Evolutionary conservation across 2,797 vertebrate species (phyloP).

Genomic region (Myotis planiceps): DNA sequence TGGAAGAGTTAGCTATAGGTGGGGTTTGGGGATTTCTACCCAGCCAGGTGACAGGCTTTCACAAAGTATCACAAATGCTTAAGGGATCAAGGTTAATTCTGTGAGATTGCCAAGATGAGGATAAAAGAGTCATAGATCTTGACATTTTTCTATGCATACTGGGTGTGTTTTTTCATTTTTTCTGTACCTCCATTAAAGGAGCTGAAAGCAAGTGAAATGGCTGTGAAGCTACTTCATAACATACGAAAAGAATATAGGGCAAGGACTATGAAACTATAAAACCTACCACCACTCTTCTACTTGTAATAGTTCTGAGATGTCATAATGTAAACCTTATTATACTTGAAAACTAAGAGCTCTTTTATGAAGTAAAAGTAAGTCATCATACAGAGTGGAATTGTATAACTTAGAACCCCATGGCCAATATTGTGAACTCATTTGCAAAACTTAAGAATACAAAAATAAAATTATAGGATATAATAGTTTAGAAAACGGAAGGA

Average conservation of each 20-base stretch:
- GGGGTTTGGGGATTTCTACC: not conserved
- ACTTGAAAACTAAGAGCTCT: constrained; percentile 38
- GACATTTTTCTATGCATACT: not conserved
- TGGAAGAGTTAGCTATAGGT: not conserved
- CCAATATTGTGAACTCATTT: not conserved
- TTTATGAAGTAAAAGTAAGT: constrained; percentile 26
- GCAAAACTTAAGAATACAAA: constrained; percentile 2
- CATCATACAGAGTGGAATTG: not conserved
- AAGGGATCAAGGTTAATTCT: constrained; percentile 3
- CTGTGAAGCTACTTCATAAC: not conserved
- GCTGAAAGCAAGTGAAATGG: constrained; percentile 26
- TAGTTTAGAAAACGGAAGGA: not conserved
- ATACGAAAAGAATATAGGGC: not conserved
- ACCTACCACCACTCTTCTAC: not conserved
- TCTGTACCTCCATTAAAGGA: not conserved
- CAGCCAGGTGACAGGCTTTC: not conserved
- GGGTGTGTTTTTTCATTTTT: not conserved
- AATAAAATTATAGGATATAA: not conserved
- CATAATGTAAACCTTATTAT: not conserved
- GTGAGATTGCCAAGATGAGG: not conserved
- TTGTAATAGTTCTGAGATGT: not conserved
- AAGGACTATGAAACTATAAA: not conserved
- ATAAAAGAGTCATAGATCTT: not conserved
- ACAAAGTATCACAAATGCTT: not conserved
- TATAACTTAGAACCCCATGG: not conserved